Evolutionary conservation across 2,888 invertebrate genomes (phyloP).

Genomic region (Thymelicus lineola): DNA sequence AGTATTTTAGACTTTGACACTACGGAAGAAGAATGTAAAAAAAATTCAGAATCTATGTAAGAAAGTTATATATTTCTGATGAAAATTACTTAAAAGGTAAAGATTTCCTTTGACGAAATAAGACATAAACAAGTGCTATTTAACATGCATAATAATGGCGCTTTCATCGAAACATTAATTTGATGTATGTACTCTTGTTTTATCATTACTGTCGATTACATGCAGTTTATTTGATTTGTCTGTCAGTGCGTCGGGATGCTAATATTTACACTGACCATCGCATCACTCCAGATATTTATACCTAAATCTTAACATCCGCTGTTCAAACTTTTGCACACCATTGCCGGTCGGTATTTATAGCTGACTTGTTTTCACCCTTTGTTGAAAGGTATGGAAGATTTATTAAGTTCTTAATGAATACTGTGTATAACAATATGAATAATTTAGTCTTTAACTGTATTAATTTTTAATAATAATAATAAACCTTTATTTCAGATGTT

Average conservation of each 20-base stretch:
- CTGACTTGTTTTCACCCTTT: constrained; percentile 15
- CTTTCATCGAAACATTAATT: background rate
- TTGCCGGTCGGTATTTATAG: constrained; percentile 15
- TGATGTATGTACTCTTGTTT: background rate
- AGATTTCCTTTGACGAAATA: too few relatives aligned
- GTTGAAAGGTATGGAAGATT: background rate
- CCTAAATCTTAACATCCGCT: constrained; percentile 25
- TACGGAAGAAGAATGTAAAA: too few relatives aligned
- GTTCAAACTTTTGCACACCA: constrained; percentile 18
- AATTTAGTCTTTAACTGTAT: too few relatives aligned
- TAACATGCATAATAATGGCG: background rate
- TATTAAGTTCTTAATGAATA: constrained; percentile 1
- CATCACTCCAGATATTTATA: constrained; percentile 32
- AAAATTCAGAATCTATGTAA: too few relatives aligned
- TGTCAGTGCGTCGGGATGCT: constrained; percentile 23
- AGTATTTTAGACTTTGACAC: too few relatives aligned
- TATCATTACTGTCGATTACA: background rate
- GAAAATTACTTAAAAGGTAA: too few relatives aligned
- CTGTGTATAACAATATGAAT: background rate
- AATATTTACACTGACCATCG: constrained; percentile 34
- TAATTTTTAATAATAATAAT: too few relatives aligned
- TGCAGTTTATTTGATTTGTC: constrained; percentile 30
- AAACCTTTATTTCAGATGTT: too few relatives aligned
- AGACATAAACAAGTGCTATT: too few relatives aligned
- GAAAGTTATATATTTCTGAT: too few relatives aligned